Base-by-base conservation (phyloP, 1,140 invertebrate genomes). In the Orius laevigatus region DNA sequence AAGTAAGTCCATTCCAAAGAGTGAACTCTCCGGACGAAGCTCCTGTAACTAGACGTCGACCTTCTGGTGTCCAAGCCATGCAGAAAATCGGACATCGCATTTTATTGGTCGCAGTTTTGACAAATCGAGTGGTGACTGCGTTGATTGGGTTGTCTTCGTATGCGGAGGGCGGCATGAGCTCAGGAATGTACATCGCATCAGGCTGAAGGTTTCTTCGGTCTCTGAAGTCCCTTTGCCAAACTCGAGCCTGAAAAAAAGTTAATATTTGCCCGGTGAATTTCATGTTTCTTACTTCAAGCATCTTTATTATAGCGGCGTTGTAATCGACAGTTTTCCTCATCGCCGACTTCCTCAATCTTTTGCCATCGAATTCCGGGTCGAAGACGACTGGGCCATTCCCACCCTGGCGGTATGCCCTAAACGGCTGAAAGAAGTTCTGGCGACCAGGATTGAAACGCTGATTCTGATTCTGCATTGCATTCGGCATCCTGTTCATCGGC, bases 11-110 rank as follows among this genome's bases (percentile, higher is more conserved):
- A 74, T 99, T 98, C 96, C 96, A 99, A 2, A 99, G 69, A 0
- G 96, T 99, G 62, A 99, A 98, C 68, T 99, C 96, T 15, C 96
- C 96, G 55, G 91, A 96, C 1, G 93, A 98, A 10, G 96, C 94
- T 4, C 96, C 96, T 6, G 96, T 99, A 2, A 99, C 89, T 46
- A 99, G 69, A 53, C 96, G 74, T 50, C 96, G 75, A 15, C 96
- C 96, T 69, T 99, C 96, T 2, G 95, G 94, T 5, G 96, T 98
- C 96, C 96, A 99, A 5, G 90, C 89, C 62, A 98, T 81, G 60
- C 89, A 91, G 68, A 98, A 99, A 54, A 99, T 94, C 0, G 95
- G 96, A 70, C 95, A 98, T 57, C 93, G 75, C 79, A 97, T 94
- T 76, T 99, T 99, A 69, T 99, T 99, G 39, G 94, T 98, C 8